Evolutionary conservation across 2,888 invertebrate genomes (phyloP), one percentile per base, ranked within the genome.

Genomic region (Cepaea hortensis): DNA sequence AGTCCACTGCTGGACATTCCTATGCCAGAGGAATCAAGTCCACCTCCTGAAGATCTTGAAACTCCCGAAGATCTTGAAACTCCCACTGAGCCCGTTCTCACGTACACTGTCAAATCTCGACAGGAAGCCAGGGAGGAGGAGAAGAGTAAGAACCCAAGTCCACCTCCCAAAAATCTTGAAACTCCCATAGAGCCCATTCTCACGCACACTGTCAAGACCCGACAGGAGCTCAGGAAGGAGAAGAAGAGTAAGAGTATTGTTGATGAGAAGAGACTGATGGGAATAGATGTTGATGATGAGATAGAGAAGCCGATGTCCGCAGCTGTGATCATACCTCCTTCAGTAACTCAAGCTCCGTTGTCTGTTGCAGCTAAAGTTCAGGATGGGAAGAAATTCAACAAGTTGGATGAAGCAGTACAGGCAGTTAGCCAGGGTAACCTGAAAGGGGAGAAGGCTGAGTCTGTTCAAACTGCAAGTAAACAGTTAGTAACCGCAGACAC

Each of bases 221-320:
- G 65, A 9, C 6, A 80, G 46, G 81, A 81, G 61, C 23, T 80
- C 0, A 79, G 61, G 62, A n/a, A 48, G 9, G 81, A 85, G 35
- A 35, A 35, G 35, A 35, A 35, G 35, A 35, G 35, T 35, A 35
- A 76, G 61, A 65, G 50, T 46, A 55, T 77, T 9, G 82, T 76
- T 73, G 85, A 85, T 23, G 84, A 85, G 73, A 85, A 87, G 82
- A 61, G 68, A 75, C 81, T 82, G 87, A 87, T 79, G 84, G 86
- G 80, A 1, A 86, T 83, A 50, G 86, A 86, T 79, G 85, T 83
- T 3, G 80, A 85, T 79, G 76, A 68, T 23, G 73, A 88, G 11
- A 68, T 82, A 23, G 86, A 55, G 55, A 55, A 55, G 55, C 55
- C 55, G 55, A 55, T 55, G 55, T 55, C 55, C 7, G 55, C 55